Conservation (phyloP, 2,888 invertebrate species). For the Parapristionchus giblindavisi region DNA sequence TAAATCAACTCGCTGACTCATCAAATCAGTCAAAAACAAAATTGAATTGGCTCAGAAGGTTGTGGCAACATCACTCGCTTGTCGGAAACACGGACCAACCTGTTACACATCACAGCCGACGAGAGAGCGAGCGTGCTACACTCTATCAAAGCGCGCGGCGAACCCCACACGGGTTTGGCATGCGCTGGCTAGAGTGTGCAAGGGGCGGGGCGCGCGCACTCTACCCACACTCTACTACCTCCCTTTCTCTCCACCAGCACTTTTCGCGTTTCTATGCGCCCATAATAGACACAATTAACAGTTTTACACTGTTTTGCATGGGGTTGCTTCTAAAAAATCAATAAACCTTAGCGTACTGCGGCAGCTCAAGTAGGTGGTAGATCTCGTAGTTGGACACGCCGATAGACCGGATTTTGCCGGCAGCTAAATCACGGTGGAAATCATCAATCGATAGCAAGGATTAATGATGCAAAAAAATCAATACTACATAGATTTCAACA, state of each 20-base stretch:
- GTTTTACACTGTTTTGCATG: no score
- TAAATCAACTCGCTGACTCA: no score
- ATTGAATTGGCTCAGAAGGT: conserved; percentile 35
- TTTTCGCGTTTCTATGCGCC: no score
- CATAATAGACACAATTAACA: no score
- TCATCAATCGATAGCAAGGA: no score
- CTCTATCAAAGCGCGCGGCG: not conserved
- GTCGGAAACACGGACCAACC: conserved; percentile 39
- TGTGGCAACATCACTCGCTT: conserved; percentile 37
- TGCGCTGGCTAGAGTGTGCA: not conserved
- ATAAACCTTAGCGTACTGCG: conserved; percentile 56
- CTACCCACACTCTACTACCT: not conserved
- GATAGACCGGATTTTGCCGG: conserved; percentile 77
- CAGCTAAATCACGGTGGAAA: no score
- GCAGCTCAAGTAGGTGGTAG: conserved; percentile 78
- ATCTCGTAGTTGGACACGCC: conserved; percentile 84
- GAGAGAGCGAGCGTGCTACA: conserved; percentile 8
- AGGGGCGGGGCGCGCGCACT: not conserved
- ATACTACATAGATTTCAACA: no score
- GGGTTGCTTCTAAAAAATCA: no score
- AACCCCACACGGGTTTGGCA: conserved; percentile 8
- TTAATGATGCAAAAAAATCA: no score
- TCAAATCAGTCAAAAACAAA: not conserved
- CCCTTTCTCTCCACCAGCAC: not conserved
- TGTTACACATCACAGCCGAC: conserved; percentile 30